These are phyloP conservation scores for Netelia melanura DNA, from an alignment of 2,888 invertebrate genomes.

Conservation along the genomic window DNA sequence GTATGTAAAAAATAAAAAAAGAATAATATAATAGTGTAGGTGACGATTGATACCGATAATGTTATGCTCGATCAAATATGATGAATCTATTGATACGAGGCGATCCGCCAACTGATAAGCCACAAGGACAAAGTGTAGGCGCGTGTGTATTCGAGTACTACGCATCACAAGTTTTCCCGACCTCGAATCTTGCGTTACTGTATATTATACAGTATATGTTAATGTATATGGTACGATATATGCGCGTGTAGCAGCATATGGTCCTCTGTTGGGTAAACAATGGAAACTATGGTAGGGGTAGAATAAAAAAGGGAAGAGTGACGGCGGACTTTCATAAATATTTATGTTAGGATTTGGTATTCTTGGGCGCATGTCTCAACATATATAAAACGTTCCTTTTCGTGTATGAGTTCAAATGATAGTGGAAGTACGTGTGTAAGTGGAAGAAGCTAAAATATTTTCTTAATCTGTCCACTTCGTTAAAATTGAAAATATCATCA, in stretches of 20 bases:
- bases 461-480: too few species aligned
- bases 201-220: conserved; percentile 45
- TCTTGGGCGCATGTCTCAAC: conserved; percentile 66
- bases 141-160: not conserved
- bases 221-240: not conserved
- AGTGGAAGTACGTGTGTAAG: too few species aligned
- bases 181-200: not conserved
- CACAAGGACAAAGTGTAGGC: not conserved
- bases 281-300: conserved; percentile 10
- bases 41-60: not conserved
- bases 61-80: not conserved
- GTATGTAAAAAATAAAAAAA: too few species aligned
- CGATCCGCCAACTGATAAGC: conserved; percentile 6
- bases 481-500: too few species aligned
- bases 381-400: not conserved
- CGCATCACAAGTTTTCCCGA: conserved; percentile 29
- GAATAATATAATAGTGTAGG: not conserved
- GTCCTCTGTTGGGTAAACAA: conserved; percentile 59
- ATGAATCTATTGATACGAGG: conserved; percentile 17
- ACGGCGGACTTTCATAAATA: conserved; percentile 71
- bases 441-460: too few species aligned
- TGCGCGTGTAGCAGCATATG: conserved; percentile 44
- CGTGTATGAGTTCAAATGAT: not conserved
- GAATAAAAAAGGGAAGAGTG: conserved; percentile 18
- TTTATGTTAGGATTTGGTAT: conserved; percentile 73